These are phyloP conservation scores for Struthio camelus DNA, from an alignment of 2,113 vertebrate species.

Conservation along the genomic window DNA sequence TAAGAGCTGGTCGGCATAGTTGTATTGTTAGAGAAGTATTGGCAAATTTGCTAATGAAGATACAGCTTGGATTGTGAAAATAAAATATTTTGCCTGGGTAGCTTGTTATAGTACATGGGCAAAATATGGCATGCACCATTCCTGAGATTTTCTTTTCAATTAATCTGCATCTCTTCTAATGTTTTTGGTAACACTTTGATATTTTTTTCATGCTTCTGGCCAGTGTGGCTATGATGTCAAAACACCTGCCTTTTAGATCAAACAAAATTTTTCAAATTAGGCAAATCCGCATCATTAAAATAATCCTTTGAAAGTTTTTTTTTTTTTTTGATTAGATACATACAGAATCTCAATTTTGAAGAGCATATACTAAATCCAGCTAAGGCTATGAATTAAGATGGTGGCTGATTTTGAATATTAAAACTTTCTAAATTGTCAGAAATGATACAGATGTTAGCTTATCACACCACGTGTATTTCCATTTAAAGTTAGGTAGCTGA, in stretches of 20 bases:
- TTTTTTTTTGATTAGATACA: neutral
- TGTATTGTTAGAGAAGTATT: neutral
- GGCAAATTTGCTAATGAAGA: neutral
- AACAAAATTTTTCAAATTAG: neutral
- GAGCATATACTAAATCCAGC: neutral
- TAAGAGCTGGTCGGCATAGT: neutral
- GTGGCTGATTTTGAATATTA: neutral
- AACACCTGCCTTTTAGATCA: neutral
- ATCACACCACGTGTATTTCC: neutral
- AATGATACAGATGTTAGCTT: neutral
- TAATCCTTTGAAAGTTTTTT: neutral
- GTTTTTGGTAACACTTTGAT: neutral
- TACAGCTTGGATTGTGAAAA: neutral
- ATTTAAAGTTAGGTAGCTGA: fast-evolving
- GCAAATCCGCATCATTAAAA: neutral
- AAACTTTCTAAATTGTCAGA: neutral
- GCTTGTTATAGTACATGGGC: neutral
- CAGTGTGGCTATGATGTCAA: neutral
- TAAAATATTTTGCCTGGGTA: neutral
- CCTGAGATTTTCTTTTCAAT: neutral
- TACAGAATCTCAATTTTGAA: neutral
- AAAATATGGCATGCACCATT: neutral
- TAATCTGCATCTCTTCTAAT: neutral
- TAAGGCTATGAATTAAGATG: neutral
- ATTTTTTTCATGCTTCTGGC: neutral